Base-by-base conservation (phyloP, 2,888 invertebrate species). In the Dusona sp. region DNA sequence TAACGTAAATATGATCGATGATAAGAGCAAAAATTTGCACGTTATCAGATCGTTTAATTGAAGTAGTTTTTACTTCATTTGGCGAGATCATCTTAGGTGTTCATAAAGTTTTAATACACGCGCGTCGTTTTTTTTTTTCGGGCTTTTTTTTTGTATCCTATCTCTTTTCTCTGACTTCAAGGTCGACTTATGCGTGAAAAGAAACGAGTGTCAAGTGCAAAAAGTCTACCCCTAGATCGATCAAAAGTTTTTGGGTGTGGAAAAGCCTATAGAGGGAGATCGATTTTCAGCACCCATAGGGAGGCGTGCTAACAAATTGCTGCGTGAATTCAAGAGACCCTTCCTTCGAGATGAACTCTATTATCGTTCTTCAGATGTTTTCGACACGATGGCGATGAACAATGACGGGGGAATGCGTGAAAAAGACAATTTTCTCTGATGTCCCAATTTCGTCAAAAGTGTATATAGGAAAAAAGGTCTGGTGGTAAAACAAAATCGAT, bases 221-320 rank as follows among this genome's bases (percentile, higher is more conserved):
- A 25, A 70, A 83, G 68, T 51, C 22, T 22, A 22, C n/a, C 79
- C 84, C 67, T 16, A 51, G 74, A 70, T 79, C 79, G 67, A 79
- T 79, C 74, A 61, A 74, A 79, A 79, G 48, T 68, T 75, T 79
- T 84, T 61, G 25, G 45, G 13, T 57, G 29, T 36, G 33, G n/a
- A 33, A 36, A 38, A 51, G 45, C 48, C 45, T 74, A 75, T 64
- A 57, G 79, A 36, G 38, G 74, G 16, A 68, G 79, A 83, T 54
- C 54, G 73, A 45, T 83, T 83, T 79, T 54, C 38, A 7, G 54
- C 29, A 13, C n/a, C 22, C 54, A 19, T 25, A 79, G 67, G 67
- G 48, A 29, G 65, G 38, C 61, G 79, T 64, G 38, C 73, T 61
- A 70, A 70, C 79, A 70, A 79, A 79, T 84, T 79, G 67, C 51